Conservation (phyloP, 2,113 vertebrate species). For the Microcebus jonahi region DNA sequence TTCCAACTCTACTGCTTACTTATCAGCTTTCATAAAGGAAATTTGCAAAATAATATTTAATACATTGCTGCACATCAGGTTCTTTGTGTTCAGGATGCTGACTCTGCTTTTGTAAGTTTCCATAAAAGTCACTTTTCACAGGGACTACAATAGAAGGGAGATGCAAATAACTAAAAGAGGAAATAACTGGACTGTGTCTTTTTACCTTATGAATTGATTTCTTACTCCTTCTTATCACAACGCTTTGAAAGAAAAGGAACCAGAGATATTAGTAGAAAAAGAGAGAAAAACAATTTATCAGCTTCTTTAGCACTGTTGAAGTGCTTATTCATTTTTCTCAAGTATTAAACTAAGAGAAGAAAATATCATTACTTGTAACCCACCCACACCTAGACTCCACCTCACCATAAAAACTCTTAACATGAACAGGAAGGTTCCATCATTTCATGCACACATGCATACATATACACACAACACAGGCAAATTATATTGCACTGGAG, state of each 20-base stretch:
- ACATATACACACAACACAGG: background rate
- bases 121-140: background rate
- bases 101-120: background rate
- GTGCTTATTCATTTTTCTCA: background rate
- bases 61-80: background rate
- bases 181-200: conserved; percentile 47
- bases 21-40: conserved; percentile 47
- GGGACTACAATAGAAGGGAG: background rate
- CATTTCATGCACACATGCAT: conserved; percentile 24
- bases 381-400: background rate
- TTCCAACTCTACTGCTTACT: conserved; percentile 29
- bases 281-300: background rate
- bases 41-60: conserved; percentile 29
- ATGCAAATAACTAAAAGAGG: conserved; percentile 16
- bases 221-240: background rate
- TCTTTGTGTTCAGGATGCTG: conserved; percentile 29
- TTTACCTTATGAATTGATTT: conserved; percentile 48
- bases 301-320: conserved; percentile 4
- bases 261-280: conserved; percentile 21
- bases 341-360: conserved; percentile 35
- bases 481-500: conserved; percentile 69
- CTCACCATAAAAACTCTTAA: conserved; percentile 48
- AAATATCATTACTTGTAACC: background rate
- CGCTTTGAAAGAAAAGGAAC: background rate
- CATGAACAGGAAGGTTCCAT: conserved; percentile 29